Evolutionary conservation across 2,888 invertebrate species (phyloP).

Genomic region (Hypselothyrea guttata): DNA sequence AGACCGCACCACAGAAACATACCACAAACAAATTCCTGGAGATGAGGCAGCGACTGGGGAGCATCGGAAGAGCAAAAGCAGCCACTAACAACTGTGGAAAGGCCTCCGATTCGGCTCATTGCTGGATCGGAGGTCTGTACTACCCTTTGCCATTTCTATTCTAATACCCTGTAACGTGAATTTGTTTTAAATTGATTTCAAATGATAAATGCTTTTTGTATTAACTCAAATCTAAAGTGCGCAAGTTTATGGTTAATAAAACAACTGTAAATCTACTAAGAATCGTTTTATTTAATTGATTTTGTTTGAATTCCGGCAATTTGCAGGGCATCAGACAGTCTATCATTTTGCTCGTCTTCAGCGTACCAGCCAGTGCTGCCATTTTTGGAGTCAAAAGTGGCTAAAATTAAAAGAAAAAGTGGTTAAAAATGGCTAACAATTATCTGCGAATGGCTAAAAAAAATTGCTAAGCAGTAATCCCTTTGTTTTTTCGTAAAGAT

Average conservation of each 20-base stretch:
- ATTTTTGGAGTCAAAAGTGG: too few species aligned
- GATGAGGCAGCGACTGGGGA: constrained; percentile 25
- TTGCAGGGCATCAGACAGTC: too few species aligned
- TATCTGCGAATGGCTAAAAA: too few species aligned
- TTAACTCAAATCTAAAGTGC: constrained; percentile 54
- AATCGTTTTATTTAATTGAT: not conserved
- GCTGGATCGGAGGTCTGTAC: constrained; percentile 59
- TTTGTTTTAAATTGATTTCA: constrained; percentile 57
- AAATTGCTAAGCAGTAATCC: too few species aligned
- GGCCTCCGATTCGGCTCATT: constrained; percentile 59
- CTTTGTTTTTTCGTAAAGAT: too few species aligned
- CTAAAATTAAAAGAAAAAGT: too few species aligned
- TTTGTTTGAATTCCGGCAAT: too few species aligned
- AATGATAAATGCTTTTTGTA: constrained; percentile 67
- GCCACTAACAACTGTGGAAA: constrained; percentile 32
- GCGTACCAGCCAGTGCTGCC: too few species aligned
- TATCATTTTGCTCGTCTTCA: too few species aligned
- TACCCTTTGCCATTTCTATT: constrained; percentile 22
- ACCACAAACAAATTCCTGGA: constrained; percentile 39
- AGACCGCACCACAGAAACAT: constrained; percentile 37
- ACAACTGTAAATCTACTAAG: constrained; percentile 47
- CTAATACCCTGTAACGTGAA: constrained; percentile 32
- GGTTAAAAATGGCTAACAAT: too few species aligned
- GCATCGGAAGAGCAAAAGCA: constrained; percentile 25
- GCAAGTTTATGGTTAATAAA: constrained; percentile 54